phyloP scores from a whole-genome alignment of 2,888 invertebrate species.

The Abrostola tripartita region DNA sequence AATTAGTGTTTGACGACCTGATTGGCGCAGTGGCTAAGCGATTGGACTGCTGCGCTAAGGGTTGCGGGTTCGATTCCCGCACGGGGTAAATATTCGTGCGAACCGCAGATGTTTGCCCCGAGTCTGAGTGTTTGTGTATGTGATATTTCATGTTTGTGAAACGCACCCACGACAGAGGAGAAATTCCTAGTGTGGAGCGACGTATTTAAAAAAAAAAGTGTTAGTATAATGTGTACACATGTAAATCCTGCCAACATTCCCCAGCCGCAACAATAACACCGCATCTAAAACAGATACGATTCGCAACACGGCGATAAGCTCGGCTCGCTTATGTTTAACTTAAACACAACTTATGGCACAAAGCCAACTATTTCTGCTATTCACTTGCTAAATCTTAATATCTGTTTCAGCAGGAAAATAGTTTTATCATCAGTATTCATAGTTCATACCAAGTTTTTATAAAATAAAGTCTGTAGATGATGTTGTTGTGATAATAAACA shows the following conservation, averaged over 20 bases:
- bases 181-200: no score
- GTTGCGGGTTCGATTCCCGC: no score
- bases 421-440: constrained; percentile 20
- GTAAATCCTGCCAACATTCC: constrained; percentile 11
- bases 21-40: no score
- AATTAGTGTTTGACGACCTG: no score
- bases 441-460: constrained; percentile 11
- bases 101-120: no score
- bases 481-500: constrained; percentile 14
- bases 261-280: constrained; percentile 23
- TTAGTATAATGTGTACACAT: not conserved
- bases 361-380: constrained; percentile 47
- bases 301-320: constrained; percentile 40
- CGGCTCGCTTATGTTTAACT: constrained; percentile 40
- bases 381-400: constrained; percentile 35
- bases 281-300: constrained; percentile 22
- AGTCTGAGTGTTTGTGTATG: no score
- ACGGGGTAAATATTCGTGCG: no score
- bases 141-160: no score
- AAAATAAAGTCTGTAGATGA: constrained; percentile 12
- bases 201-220: not conserved
- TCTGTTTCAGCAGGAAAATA: constrained; percentile 34
- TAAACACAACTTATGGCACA: constrained; percentile 39
- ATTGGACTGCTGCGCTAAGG: no score
- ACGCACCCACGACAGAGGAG: no score